Percentiles rank a stretch among this genome's conserved stretches.
Conservation (phyloP, 2,888 invertebrate species). For the Orchesella flavescens region DNA sequence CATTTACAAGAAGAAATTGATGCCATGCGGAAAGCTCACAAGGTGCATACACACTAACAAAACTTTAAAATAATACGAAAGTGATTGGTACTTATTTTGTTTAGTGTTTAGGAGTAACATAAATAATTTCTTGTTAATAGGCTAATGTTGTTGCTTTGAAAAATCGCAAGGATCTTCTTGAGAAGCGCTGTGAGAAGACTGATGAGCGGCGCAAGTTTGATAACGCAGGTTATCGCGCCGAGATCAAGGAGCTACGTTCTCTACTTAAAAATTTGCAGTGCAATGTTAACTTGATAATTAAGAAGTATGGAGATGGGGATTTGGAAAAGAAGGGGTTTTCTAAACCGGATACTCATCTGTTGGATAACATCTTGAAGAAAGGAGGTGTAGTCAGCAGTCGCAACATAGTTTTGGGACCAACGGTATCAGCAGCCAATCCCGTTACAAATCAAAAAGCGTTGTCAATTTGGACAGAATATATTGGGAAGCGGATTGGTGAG, state of each 20-base stretch:
- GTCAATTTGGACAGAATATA: constrained; percentile 5
- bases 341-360: background rate
- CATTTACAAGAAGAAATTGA: constrained; percentile 49
- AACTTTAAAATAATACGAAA: background rate
- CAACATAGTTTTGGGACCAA: background rate
- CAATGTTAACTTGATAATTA: constrained; percentile 21
- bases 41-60: constrained; percentile 31
- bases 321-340: background rate
- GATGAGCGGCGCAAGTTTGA: constrained; percentile 67
- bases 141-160: background rate
- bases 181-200: constrained; percentile 64
- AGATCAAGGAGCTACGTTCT: constrained; percentile 50
- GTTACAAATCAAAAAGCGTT: background rate
- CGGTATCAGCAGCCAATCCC: background rate
- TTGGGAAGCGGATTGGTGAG: background rate
- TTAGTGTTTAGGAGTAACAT: background rate
- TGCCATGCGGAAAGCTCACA: constrained; percentile 13
- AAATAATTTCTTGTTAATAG: background rate
- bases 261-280: constrained; percentile 52
- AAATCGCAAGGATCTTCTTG: constrained; percentile 48
- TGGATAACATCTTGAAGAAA: background rate
- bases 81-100: background rate
- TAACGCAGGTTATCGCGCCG: constrained; percentile 66
- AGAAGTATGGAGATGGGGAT: background rate
- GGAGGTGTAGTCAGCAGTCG: background rate